A percentile compares a stretch with the other conserved stretches of the same genome.
Conservation (phyloP, 2,888 invertebrate species). For the Heliconius ismenius region DNA sequence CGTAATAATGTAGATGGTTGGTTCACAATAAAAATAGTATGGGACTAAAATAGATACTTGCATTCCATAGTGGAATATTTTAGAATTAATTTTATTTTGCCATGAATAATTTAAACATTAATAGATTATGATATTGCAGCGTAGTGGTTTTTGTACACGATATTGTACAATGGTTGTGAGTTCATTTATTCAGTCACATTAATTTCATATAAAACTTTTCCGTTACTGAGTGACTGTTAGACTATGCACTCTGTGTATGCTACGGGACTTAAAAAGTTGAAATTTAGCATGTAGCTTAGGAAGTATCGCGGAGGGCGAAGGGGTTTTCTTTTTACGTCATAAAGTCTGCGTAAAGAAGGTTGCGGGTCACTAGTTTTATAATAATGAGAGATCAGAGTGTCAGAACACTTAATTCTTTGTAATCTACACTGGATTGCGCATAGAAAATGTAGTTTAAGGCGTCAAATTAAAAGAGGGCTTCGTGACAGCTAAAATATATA, state of each 20-base stretch:
- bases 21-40: neutral
- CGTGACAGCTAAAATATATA: constrained; percentile 14
- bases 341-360: neutral
- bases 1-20: constrained; percentile 6
- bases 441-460: too few species aligned
- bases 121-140: neutral
- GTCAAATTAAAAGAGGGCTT: neutral
- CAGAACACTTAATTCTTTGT: neutral
- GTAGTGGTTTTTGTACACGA: neutral
- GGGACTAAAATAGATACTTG: constrained; percentile 13
- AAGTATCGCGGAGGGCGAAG: too few species aligned
- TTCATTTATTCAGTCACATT: too few species aligned
- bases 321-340: neutral
- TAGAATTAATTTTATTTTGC: neutral
- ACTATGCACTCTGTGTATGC: too few species aligned
- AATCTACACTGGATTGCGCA: too few species aligned
- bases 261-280: too few species aligned
- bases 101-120: neutral
- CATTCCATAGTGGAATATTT: neutral
- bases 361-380: neutral
- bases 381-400: too few species aligned
- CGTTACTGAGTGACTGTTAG: too few species aligned
- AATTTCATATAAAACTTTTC: too few species aligned
- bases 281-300: too few species aligned
- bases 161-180: neutral